Conservation (phyloP, 2,113 vertebrate genomes). For the Laticauda colubrina region DNA sequence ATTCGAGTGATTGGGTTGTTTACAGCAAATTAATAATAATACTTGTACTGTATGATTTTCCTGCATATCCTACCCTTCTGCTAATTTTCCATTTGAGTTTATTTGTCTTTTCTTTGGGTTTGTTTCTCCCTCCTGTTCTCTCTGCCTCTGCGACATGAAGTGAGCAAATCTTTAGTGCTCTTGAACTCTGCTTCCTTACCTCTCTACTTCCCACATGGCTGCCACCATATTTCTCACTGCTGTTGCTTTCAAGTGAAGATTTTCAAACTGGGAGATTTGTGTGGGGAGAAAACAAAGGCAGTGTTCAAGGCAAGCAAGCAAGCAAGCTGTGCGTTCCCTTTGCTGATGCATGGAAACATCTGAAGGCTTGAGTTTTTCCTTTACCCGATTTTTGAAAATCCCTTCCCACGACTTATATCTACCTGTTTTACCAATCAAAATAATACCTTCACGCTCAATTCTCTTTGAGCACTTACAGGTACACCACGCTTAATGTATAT, state of each 20-base stretch:
- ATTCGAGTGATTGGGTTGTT: neutral
- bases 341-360: constrained; percentile 14
- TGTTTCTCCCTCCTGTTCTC: constrained; percentile 50
- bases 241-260: constrained; percentile 26
- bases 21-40: neutral
- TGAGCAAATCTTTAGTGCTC: constrained; percentile 62
- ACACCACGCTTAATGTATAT: neutral
- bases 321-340: neutral
- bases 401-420: neutral
- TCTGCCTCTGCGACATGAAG: constrained; percentile 50
- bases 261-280: constrained; percentile 3
- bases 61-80: neutral
- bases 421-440: neutral
- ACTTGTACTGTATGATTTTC: neutral
- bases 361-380: neutral
- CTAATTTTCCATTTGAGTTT: neutral
- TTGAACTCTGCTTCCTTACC: constrained; percentile 50
- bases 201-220: constrained; percentile 63
- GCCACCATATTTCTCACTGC: constrained; percentile 24
- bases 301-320: neutral
- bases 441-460: neutral
- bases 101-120: constrained; percentile 47
- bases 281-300: constrained; percentile 17
- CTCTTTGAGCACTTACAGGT: neutral
- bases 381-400: constrained; percentile 6